Evolutionary conservation across 2,113 vertebrate species (phyloP).

Genomic region (Mesembrinibis cayennensis): DNA sequence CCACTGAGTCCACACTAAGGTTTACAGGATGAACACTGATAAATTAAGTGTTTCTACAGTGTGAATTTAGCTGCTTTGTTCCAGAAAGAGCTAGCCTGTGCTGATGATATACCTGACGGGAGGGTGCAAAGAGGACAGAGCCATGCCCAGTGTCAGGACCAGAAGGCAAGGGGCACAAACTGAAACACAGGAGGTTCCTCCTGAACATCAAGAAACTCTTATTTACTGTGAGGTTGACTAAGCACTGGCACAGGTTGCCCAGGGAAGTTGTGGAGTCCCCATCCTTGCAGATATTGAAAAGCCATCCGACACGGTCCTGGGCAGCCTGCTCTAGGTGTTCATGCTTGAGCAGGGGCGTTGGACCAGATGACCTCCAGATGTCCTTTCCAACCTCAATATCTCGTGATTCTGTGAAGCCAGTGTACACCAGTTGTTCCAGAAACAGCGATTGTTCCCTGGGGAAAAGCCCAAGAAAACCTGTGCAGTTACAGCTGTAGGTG

Average conservation of each 20-base stretch:
- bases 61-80: neutral
- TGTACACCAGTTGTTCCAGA: neutral
- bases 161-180: neutral
- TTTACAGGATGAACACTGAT: neutral
- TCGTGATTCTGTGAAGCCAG: neutral
- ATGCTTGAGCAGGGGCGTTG: neutral
- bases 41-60: neutral
- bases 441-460: neutral
- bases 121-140: neutral
- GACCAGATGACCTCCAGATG: neutral
- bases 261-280: neutral
- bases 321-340: neutral
- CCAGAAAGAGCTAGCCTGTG: neutral
- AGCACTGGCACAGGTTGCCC: neutral
- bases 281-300: neutral
- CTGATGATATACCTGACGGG: neutral
- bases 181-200: neutral
- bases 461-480: neutral
- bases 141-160: neutral
- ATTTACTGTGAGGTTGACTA: neutral
- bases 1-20: neutral
- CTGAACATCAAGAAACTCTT: neutral
- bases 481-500: neutral
- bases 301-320: too few species aligned
- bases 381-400: neutral